phyloP scores from a whole-genome alignment of 2,888 invertebrate genomes.

The Drosophila vallismaia region DNA sequence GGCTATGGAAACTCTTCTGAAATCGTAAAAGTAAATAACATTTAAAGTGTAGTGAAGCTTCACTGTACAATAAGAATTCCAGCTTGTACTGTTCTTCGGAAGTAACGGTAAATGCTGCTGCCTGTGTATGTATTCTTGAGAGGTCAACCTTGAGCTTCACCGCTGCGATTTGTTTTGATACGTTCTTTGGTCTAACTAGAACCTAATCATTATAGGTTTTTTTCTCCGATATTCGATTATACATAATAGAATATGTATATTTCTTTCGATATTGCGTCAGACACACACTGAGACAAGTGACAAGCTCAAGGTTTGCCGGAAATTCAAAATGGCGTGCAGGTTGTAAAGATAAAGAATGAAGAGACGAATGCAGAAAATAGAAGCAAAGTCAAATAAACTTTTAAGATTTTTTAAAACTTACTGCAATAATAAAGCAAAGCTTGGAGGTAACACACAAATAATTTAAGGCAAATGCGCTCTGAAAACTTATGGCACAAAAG shows the following conservation, averaged over 20 bases:
- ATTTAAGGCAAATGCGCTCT: not conserved
- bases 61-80: not conserved
- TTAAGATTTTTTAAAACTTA: not conserved
- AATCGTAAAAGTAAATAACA: not conserved
- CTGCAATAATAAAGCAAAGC: not conserved
- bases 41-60: not conserved
- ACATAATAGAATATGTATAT: too few species aligned
- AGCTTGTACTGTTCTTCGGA: not conserved
- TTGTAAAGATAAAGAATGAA: not conserved
- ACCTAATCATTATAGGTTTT: not conserved
- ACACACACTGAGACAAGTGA: too few species aligned
- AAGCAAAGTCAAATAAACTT: not conserved
- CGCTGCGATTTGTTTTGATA: too few species aligned
- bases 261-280: too few species aligned
- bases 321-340: not conserved
- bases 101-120: not conserved
- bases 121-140: not conserved
- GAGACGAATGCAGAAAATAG: not conserved
- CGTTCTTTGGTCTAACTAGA: not conserved
- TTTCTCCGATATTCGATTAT: not conserved
- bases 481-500: not conserved
- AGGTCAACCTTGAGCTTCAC: not conserved
- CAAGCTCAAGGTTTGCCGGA: not conserved
- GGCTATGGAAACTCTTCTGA: conserved; percentile 10
- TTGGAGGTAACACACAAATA: not conserved